These are phyloP conservation scores for Gymnoscopelus microlampas DNA, from an alignment of 2,797 vertebrate genomes.

Conservation along the genomic window DNA sequence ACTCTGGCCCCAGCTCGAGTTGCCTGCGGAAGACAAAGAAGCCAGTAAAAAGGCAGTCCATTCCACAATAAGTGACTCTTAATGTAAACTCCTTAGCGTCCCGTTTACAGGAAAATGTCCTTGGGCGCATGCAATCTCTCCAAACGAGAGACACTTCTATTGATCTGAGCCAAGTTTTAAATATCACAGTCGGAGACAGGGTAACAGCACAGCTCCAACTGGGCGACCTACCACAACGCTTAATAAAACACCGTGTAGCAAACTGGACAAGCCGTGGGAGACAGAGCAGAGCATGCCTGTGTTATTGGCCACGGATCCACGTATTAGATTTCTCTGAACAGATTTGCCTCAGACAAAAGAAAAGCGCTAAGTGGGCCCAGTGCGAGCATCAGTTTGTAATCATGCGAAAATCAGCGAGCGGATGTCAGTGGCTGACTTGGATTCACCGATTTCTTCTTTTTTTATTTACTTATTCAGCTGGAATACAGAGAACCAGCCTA, in stretches of 20 bases:
- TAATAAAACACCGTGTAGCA: conserved; percentile 70
- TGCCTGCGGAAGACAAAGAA: conserved; percentile 78
- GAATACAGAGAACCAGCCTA: conserved; percentile 35
- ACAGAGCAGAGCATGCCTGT: conserved; percentile 62
- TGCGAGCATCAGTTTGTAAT: conserved; percentile 72
- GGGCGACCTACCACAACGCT: conserved; percentile 78
- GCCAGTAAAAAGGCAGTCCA: conserved; percentile 77
- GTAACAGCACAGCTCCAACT: conserved; percentile 60
- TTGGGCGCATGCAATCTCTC: conserved; percentile 71
- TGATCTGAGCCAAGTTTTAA: conserved; percentile 79
- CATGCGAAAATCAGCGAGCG: conserved; percentile 66
- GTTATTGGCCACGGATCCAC: conserved; percentile 62
- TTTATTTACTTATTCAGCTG: conserved; percentile 49
- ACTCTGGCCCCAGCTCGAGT: conserved; percentile 71
- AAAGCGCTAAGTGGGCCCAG: conserved; percentile 61
- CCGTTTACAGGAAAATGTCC: conserved; percentile 83
- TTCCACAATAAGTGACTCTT: conserved; percentile 76
- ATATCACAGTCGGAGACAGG: conserved; percentile 75
- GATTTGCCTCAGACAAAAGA: conserved; percentile 60
- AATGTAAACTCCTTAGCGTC: conserved; percentile 76
- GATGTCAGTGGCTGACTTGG: conserved; percentile 54
- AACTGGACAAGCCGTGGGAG: conserved; percentile 71
- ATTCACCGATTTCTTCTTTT: conserved; percentile 30
- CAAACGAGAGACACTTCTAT: conserved; percentile 74
- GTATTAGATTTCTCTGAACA: conserved; percentile 71